A percentile compares a stretch with the other conserved stretches of the same genome.
These are phyloP conservation scores for Apamea monoglypha DNA, from an alignment of 2,888 invertebrate species.

Conservation along the genomic window DNA sequence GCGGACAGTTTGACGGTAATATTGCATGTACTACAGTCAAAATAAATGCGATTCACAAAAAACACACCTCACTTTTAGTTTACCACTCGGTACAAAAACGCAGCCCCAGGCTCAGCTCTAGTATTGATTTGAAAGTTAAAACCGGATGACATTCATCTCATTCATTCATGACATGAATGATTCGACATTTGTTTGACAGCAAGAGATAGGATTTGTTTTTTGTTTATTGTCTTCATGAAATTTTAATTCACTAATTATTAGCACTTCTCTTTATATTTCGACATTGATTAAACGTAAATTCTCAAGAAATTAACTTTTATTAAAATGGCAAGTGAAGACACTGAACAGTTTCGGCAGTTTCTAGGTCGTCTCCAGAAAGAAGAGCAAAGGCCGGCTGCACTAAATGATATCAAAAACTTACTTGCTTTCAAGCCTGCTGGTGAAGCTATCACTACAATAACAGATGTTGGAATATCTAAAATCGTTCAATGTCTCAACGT, in stretches of 20 bases:
- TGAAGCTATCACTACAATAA: slow-evolving; percentile 76
- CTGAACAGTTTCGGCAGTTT: slow-evolving; percentile 77
- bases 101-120: slow-evolving; percentile 9
- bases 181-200: slow-evolving; percentile 32
- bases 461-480: slow-evolving; percentile 88
- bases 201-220: slow-evolving; percentile 41
- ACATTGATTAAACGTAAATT: slow-evolving; percentile 11
- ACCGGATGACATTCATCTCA: not conserved
- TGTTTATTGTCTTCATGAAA: slow-evolving; percentile 2
- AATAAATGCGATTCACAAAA: not conserved
- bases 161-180: not conserved
- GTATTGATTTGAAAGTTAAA: slow-evolving; percentile 2
- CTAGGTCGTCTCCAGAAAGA: slow-evolving; percentile 77
- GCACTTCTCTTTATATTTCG: not conserved
- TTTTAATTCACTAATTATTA: slow-evolving; percentile 22
- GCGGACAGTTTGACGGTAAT: no score
- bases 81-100: not conserved
- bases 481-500: slow-evolving; percentile 92
- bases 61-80: not conserved
- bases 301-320: not conserved
- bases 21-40: no score
- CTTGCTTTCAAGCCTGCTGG: slow-evolving; percentile 76
- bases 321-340: slow-evolving; percentile 74
- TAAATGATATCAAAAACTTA: slow-evolving; percentile 83
- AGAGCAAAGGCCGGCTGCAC: slow-evolving; percentile 76